These are phyloP conservation scores for Sturnira hondurensis DNA, from an alignment of 2,113 vertebrate species.

Conservation along the genomic window DNA sequence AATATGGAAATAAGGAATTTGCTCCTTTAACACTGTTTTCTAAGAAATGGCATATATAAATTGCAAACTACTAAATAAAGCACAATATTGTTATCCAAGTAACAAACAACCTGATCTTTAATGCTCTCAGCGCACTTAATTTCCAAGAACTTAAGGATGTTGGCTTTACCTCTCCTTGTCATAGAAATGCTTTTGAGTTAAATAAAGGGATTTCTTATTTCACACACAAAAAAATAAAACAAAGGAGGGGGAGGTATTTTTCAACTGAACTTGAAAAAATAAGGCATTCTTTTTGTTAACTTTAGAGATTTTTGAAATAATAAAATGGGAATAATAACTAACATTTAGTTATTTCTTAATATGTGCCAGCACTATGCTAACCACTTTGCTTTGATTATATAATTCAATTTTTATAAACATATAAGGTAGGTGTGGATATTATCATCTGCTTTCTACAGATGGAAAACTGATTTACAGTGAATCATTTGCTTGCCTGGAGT, in stretches of 20 bases:
- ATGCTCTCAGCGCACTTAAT: not conserved
- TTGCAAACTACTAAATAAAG: not conserved
- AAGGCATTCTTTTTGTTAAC: not conserved
- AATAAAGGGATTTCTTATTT: not conserved
- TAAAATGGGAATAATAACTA: not conserved
- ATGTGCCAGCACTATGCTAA: not conserved
- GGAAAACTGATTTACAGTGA: not conserved
- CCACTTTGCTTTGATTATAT: not conserved
- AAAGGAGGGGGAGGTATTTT: not conserved
- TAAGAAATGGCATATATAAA: not conserved
- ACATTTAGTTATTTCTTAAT: not conserved
- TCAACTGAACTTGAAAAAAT: not conserved
- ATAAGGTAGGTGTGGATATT: not conserved
- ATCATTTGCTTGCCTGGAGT: not conserved
- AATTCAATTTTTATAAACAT: not conserved
- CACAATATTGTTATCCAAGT: not conserved
- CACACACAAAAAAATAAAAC: not conserved
- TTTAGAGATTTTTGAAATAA: conserved; percentile 10
- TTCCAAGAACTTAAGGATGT: not conserved
- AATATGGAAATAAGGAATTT: not conserved
- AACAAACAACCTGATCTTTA: not conserved
- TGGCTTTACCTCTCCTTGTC: not conserved
- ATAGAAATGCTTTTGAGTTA: not conserved
- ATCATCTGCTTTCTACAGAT: not conserved
- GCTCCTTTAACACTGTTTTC: not conserved